These are phyloP conservation scores for Gallinago undulata DNA, from an alignment of 2,113 vertebrate genomes.

Conservation along the genomic window DNA sequence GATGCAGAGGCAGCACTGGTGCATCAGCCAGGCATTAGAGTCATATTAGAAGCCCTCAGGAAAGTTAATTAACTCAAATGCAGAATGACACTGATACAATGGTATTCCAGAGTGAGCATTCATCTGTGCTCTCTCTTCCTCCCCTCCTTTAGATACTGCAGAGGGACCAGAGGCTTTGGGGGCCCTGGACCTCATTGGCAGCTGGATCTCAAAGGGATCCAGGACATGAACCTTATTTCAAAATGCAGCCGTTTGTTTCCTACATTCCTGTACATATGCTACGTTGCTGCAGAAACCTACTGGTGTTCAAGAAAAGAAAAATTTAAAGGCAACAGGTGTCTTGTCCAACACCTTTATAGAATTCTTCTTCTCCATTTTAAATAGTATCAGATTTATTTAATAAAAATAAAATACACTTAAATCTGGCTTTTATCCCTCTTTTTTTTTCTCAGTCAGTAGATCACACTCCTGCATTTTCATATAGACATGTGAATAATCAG, in stretches of 20 bases:
- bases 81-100: neutral
- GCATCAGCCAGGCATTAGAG: neutral
- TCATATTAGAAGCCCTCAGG: neutral
- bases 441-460: neutral
- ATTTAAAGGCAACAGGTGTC: neutral
- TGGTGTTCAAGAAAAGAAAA: neutral
- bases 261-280: neutral
- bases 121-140: neutral
- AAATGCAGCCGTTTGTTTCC: neutral
- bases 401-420: neutral
- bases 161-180: neutral
- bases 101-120: neutral
- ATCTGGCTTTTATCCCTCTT: neutral
- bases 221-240: neutral
- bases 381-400: neutral
- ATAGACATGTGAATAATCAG: neutral
- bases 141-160: neutral
- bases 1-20: neutral
- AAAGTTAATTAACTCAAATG: neutral
- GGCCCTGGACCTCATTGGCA: neutral
- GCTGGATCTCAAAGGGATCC: neutral
- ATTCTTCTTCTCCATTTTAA: neutral
- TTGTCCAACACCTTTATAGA: neutral
- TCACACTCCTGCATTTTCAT: neutral
- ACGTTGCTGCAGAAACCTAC: neutral